Base-by-base conservation (phyloP, 2,113 vertebrate species). In the Paratilapia polleni region DNA sequence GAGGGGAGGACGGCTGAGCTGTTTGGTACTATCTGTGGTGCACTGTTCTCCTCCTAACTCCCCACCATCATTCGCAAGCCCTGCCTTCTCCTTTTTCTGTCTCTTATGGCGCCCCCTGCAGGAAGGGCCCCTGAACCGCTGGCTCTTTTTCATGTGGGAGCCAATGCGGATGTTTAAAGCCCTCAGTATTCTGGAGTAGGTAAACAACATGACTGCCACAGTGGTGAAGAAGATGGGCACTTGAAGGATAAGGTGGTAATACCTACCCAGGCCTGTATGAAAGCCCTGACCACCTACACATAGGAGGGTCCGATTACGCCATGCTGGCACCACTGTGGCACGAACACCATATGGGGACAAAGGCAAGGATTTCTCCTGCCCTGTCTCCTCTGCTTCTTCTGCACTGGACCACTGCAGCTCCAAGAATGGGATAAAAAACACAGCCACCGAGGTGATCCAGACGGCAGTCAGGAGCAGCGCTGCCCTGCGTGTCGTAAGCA, bases 91-190 rank as follows among this genome's bases (percentile, higher is more conserved):
- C 56, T 87, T 89, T 68, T 93, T 93, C 79, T 80, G 85, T 64
- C 59, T 89, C 70, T 80, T 92, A 73, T 87, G 91, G 43, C 5
- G 83, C n/a, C 89, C 86, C 1, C 73, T 90, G 85, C 76, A 89
- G 81, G 83, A 80, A 2, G 90, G 74, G n/a, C 89, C 93, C 88
- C 84, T 93, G 78, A 88, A 91, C 15, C 83, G 93, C 81, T 91
- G 95, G 68, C 80, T 90, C 84, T 93, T 93, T 88, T 95, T 96
- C 70, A 96, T 93, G 81, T 96, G 95, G n/a, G 95, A 94, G 73
- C 97, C 96, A 0, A 97, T 96, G 62, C 95, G 95, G 77, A 97
- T 96, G 91, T 96, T 96, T 75, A 97, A 92, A 34, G 97, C 96
- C 75, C 95, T 95, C 78, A 97, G 92, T 80, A 97, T 97, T 41